Evolutionary conservation across 2,888 invertebrate genomes (phyloP), one percentile per base, ranked within the genome.

Genomic region (Halocaridina rubra): DNA sequence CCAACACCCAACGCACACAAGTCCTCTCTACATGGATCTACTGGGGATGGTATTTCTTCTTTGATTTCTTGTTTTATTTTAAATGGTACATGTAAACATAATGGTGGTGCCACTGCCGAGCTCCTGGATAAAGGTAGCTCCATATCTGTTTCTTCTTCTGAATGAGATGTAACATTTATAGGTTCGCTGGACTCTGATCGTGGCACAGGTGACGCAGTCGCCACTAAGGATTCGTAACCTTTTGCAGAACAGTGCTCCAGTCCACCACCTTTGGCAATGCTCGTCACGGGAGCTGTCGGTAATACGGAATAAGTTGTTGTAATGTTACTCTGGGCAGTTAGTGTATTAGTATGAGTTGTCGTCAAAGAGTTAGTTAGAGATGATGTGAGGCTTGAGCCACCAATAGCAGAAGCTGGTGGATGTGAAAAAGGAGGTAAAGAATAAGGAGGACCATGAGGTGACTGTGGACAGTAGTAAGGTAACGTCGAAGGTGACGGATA

Each of bases 31-130:
- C 24, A 22, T 13, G 72, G 27, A n/a, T 72, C 80, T 27, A 59
- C 82, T 27, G 82, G 82, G 16, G 82, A 82, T 10, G 82, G 82
- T 13, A 78, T 71, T 32, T 82, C 82, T 69, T 82, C 82, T 59
- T 82, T 82, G 22, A 82, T 77, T 71, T 82, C 82, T 22, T 71
- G 69, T 24, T 82, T 82, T 10, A 82, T 82, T 61, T 77, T 77
- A 19, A 77, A 77, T 22, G 76, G 76, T 13, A 77, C 32, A 22
- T 59, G 76, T 77, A 77, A 59, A 59, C 76, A 30, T 5, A 46
- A 33, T 22, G 59, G 67, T 10, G 33, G 59, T 27, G n/a, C 16
- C 27, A 24, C 19, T 22, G 71, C 33, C 27, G 2, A 19, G 29
- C 33, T 8, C 46, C 22, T 13, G 4, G 71, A 32, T 16, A 30